Conservation (phyloP, 2,113 vertebrate species). For the Melospiza melodia region DNA sequence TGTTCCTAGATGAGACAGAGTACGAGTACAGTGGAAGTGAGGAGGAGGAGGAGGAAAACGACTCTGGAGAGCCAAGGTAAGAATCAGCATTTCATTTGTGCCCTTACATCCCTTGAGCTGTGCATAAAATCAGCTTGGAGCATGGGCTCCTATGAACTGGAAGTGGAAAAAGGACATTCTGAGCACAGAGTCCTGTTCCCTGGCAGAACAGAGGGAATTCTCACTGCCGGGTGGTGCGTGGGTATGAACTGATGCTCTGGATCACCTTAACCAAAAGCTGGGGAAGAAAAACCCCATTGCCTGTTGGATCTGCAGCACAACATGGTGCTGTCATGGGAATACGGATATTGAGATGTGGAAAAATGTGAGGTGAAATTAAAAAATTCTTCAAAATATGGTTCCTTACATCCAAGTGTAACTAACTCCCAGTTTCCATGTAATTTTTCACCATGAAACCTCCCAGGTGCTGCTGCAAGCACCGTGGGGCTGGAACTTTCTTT, state of each 20-base stretch:
- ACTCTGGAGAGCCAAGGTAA: constrained; percentile 94
- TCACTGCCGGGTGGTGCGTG: not conserved
- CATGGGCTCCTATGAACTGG: not conserved
- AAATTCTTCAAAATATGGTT: not conserved
- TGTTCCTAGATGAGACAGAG: constrained; percentile 91
- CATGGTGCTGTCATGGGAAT: not conserved
- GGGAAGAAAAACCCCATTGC: not conserved
- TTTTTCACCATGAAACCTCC: not conserved
- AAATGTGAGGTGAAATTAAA: not conserved
- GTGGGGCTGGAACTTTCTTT: not conserved
- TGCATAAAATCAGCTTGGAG: not conserved
- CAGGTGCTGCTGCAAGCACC: not conserved
- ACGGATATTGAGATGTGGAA: not conserved
- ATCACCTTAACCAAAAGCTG: not conserved
- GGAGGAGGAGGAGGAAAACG: constrained; percentile 97
- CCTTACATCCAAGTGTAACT: not conserved
- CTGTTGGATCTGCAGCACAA: not conserved
- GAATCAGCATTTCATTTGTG: not conserved
- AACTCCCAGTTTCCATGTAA: not conserved
- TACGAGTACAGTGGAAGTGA: constrained; percentile 99
- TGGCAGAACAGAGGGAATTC: not conserved
- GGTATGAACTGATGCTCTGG: not conserved
- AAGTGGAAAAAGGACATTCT: not conserved
- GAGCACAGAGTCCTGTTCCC: not conserved
- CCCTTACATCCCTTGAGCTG: not conserved